A percentile compares a stretch with the other conserved stretches of the same genome.
phyloP scores from a whole-genome alignment of 2,113 vertebrate genomes.

The Nymphicus hollandicus region DNA sequence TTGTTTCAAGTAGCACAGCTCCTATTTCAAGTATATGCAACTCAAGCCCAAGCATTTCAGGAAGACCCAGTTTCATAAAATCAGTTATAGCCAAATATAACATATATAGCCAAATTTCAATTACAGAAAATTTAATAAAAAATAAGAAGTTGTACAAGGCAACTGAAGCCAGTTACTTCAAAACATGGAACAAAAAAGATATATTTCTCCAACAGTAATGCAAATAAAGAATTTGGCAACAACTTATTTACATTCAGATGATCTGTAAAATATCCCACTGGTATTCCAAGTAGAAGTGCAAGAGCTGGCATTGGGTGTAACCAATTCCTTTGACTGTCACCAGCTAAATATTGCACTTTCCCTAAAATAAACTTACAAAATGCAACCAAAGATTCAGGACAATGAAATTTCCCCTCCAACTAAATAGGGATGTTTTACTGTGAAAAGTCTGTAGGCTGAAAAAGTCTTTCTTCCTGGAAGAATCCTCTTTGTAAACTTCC shows the following conservation, averaged over 20 bases:
- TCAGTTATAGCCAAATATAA: no score
- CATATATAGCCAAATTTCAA: background rate
- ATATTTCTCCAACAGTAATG: background rate
- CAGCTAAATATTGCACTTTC: background rate
- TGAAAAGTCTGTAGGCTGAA: background rate
- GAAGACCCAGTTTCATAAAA: background rate
- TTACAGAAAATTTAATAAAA: background rate
- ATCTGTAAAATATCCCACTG: background rate
- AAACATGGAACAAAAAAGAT: background rate
- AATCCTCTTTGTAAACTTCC: background rate
- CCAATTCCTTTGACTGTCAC: background rate
- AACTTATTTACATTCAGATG: background rate
- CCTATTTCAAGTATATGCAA: background rate
- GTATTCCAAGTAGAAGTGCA: background rate
- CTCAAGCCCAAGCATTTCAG: background rate
- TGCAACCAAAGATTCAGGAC: background rate
- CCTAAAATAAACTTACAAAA: background rate
- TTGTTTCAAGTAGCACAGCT: background rate
- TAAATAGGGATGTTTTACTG: background rate
- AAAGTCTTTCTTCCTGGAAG: background rate
- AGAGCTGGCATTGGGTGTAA: background rate
- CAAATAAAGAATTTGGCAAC: background rate
- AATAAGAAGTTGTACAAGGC: background rate
- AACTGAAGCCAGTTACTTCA: background rate
- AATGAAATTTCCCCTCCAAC: background rate